Evolutionary conservation across 2,888 invertebrate genomes (phyloP), one percentile per base, ranked within the genome.

Genomic region (Tortricodes alternella): DNA sequence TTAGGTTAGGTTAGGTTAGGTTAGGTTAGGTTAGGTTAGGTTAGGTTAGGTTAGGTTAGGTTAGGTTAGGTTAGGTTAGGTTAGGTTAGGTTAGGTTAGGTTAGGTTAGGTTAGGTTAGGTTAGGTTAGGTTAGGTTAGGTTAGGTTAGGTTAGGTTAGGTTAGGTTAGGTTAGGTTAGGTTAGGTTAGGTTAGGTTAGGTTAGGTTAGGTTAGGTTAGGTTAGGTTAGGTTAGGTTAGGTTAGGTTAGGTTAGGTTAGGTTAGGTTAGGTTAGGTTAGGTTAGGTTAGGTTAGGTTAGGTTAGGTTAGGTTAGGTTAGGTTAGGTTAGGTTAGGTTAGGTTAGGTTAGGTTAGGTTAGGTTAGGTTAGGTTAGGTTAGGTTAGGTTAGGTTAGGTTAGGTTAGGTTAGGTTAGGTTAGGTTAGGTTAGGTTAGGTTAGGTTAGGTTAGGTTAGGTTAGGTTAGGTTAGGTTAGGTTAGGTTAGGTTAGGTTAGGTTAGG

Each of bases 71-170:
- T 61, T 62, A 62, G 61, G 60, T 61, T 61, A 59, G 59, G 63
- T 58, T 60, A 51, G 57, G 63, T 60, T 59, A 59, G 62, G 62
- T 59, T 61, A 61, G 61, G 61, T 59, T 59, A 61, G 61, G 61
- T 61, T 59, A 63, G 63, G 61, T 59, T 59, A 61, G 61, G 61
- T 60, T 61, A 60, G 60, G 62, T 60, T 60, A 59, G 62, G 61
- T 62, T 62, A 52, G n/a, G n/a, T n/a, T n/a, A n/a, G n/a, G n/a
- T n/a, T 59, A 52, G 48, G 61, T 43, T 46, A 34, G 19, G 61
- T 59, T 59, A 57, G 62, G 62, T 60, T 56, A 53, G 59, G 61
- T 56, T 59, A 51, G 53, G 57, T 52, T 58, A 58, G 58, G 58
- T 55, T 58, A 53, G 55, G 62, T 58, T 60, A 57, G 58, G 61